Conservation (phyloP, 1,140 invertebrate genomes). For the Condylostylus longicornis region DNA sequence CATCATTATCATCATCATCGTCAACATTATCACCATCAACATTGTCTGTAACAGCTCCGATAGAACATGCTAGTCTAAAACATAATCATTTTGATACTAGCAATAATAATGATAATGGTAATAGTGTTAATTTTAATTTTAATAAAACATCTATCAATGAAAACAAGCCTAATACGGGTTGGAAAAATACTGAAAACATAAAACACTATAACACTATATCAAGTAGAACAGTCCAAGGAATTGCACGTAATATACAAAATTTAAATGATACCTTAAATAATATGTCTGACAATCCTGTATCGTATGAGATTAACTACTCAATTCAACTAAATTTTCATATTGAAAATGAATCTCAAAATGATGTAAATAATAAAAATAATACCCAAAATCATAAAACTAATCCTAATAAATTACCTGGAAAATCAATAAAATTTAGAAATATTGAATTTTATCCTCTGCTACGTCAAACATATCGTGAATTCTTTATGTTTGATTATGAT, state of each 20-base stretch:
- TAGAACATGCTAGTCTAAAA: no score
- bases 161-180: no score
- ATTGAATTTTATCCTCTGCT: conserved; percentile 38
- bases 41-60: no score
- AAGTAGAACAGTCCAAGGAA: no score
- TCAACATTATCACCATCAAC: not conserved
- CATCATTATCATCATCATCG: not conserved
- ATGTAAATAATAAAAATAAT: conserved; percentile 24
- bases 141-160: no score
- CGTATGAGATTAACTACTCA: conserved; percentile 10
- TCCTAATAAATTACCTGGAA: conserved; percentile 21
- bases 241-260: no score
- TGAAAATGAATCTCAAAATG: conserved; percentile 1
- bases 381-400: conserved; percentile 19
- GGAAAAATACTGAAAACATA: no score
- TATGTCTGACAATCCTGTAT: no score
- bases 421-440: conserved; percentile 14
- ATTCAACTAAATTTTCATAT: conserved; percentile 18
- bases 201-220: no score
- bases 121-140: conserved; percentile 16
- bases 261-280: no score
- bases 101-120: conserved; percentile 1
- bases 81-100: conserved; percentile 6
- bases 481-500: conserved; percentile 56
- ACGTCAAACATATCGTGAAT: conserved; percentile 49